Percentiles rank a stretch among this genome's conserved stretches.
Conservation (phyloP, 2,113 vertebrate species). For the Platichthys flesus region DNA sequence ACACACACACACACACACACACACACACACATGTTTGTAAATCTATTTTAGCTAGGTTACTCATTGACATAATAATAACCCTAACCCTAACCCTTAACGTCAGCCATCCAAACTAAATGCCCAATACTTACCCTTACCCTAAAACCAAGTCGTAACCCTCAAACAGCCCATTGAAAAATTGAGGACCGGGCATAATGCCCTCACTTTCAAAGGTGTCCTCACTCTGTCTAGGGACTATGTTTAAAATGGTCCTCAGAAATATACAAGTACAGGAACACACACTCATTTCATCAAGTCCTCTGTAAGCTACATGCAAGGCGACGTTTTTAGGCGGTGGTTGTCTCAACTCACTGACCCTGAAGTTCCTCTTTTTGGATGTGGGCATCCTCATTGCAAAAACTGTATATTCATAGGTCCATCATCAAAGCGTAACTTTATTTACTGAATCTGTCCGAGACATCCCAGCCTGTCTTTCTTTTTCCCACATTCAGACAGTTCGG, state of each 20-base stretch:
- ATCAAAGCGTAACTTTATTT: not conserved
- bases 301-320: too few relatives aligned
- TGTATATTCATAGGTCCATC: not conserved
- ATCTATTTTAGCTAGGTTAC: too few relatives aligned
- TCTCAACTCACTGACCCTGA: not conserved
- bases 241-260: not conserved
- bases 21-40: too few relatives aligned
- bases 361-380: constrained; percentile 51
- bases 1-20: too few relatives aligned
- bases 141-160: too few relatives aligned
- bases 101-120: not conserved
- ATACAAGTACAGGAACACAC: not conserved
- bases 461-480: not conserved
- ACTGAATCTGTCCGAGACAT: not conserved
- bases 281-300: not conserved
- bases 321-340: not conserved
- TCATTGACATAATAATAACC: too few relatives aligned
- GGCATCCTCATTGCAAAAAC: constrained; percentile 11
- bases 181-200: too few relatives aligned
- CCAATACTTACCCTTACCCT: not conserved
- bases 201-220: not conserved
- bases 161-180: too few relatives aligned
- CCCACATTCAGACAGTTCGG: not conserved
- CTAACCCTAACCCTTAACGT: not conserved
- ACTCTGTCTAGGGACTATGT: not conserved